Base-by-base conservation (phyloP, 2,797 vertebrate genomes). In the Amblyopsis hoosieri region DNA sequence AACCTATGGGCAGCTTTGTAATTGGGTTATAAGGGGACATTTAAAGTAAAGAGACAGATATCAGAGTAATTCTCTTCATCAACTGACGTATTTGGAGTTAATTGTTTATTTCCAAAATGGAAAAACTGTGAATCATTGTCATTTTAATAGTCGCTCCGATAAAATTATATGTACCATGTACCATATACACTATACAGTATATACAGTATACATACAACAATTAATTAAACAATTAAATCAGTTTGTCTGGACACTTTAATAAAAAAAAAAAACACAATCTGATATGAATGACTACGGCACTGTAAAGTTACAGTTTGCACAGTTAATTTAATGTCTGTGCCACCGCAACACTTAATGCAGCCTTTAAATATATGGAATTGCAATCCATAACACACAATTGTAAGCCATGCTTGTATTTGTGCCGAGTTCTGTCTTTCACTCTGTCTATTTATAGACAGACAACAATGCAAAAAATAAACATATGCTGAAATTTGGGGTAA, bases 251-350 rank as follows among this genome's bases (percentile, higher is more conserved):
- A 19, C 19, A 19, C 19, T 2, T 19, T 19, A 19, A 19, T 19
- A 19, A 19, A 19, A 19, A 19, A 19, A 19, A 19, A 19, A 19
- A 2, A 19, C 19, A 19, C 19, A 19, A 19, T 19, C 19, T 19
- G 19, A 19, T 19, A 1, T 19, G 19, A 19, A 19, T 19, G 19
- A 29, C 23, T 23, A 23, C 2, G 19, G 19, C 19, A 23, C 23
- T 23, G 23, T 23, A 23, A 23, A 23, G 23, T 23, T 3, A 23
- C 3, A 23, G 23, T 23, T 23, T 37, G 33, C 33, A 54, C 50
- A 58, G 69, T 84, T 78, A 9, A 72, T 72, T 79, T 80, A 81
- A 78, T 77, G 80, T 71, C 62, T 12, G 17, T 60, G 64, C 62
- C 66, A 81, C 79, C 66, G 49, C 65, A 66, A 60, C 66, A 62